Base-by-base conservation (phyloP, 2,888 invertebrate species). In the Spicauda simplicius region DNA sequence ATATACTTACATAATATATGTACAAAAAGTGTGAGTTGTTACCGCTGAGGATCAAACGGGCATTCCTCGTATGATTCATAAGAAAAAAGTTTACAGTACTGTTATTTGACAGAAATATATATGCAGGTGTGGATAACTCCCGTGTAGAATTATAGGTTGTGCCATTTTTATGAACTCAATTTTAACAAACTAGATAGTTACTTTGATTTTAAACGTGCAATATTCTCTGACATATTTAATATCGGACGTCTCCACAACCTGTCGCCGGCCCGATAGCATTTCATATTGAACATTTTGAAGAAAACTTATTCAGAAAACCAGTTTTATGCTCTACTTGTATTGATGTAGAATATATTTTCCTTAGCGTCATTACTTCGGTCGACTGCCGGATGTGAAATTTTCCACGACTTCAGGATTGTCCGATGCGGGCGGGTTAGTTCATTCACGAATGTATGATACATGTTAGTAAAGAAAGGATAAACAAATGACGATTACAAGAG, bases 361-460 rank as follows among this genome's bases (percentile, higher is more conserved):
- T 56, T 56, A 50, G 63, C 53, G 53, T 18, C 57, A 55, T 41
- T 12, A 30, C 50, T 55, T 68, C 58, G 66, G 68, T 70, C 59
- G 68, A 20, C 67, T 52, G 68, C 71, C 86, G 84, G 88, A 90
- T 87, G 83, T 84, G 76, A 90, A 92, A 91, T 83, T 91, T 92
- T 92, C 92, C 91, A 88, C 81, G 76, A 77, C 76, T 78, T 76
- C 78, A 83, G 81, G 81, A 82, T 79, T 81, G 81, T 80, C 73
- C 74, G 76, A 78, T 77, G 78, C 76, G 69, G 70, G 77, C 77
- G 80, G 79, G 81, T 76, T 72, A 73, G 73, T 78, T 79, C 79
- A 81, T 80, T 80, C 80, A 80, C 74, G 72, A 76, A 75, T 81
- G 77, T 91, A 10, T 10, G 18, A 6, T 3, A 1, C 18, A 18